Conservation (phyloP, 2,888 invertebrate species). For the Allophyes oxyacanthae region DNA sequence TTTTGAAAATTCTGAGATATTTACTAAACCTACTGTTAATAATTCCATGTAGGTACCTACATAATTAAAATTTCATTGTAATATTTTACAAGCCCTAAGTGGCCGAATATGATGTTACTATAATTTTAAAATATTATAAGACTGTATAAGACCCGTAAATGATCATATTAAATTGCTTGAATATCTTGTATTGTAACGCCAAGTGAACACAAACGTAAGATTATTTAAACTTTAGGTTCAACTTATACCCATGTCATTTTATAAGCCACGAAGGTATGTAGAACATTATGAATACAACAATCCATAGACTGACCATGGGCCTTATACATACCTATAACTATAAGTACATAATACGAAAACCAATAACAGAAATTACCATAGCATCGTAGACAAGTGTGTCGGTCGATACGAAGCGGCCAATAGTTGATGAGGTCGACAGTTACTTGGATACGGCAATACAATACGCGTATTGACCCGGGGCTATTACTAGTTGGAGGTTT, state of each 20-base stretch:
- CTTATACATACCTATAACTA: not conserved
- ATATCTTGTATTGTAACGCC: too few relatives aligned
- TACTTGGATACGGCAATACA: constrained; percentile 83
- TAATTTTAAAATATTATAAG: too few relatives aligned
- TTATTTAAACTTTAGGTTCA: not conserved
- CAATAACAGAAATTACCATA: constrained; percentile 63
- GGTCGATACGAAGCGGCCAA: constrained; percentile 80
- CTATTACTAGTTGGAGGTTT: constrained; percentile 38
- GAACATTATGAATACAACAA: too few relatives aligned
- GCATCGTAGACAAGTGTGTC: constrained; percentile 50
- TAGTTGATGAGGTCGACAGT: constrained; percentile 83
- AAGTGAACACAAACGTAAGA: too few relatives aligned
- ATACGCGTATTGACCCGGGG: constrained; percentile 74
- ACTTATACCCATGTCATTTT: not conserved
- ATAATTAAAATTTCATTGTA: too few relatives aligned
- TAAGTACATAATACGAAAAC: constrained; percentile 1
- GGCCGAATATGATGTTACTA: too few relatives aligned
- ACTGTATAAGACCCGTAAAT: too few relatives aligned
- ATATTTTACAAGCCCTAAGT: too few relatives aligned
- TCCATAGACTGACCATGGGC: not conserved
- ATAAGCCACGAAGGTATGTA: not conserved
- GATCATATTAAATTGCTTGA: too few relatives aligned
- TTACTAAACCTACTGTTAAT: too few relatives aligned
- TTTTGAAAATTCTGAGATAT: too few relatives aligned
- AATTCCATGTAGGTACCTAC: too few relatives aligned